Conservation (phyloP, 2,888 invertebrate genomes). For the Pasiphila rectangulata region DNA sequence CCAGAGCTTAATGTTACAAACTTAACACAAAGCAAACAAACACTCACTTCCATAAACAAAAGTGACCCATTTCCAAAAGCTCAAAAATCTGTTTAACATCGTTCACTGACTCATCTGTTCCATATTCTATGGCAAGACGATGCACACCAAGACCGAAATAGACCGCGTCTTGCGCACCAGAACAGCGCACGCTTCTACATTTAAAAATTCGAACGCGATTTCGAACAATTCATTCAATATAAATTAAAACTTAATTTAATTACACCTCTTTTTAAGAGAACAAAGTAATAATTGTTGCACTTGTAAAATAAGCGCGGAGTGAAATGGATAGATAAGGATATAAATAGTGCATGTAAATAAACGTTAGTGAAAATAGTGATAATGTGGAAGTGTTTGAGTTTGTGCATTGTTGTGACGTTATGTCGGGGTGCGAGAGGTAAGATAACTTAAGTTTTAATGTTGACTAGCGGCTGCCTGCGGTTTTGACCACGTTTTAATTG, state of each 20-base stretch:
- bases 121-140: constrained; percentile 61
- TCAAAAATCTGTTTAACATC: constrained; percentile 9
- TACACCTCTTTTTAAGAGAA: too few species aligned
- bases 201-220: constrained; percentile 37
- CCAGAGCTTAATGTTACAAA: too few species aligned
- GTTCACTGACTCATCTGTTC: constrained; percentile 32
- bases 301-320: constrained; percentile 20
- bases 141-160: constrained; percentile 70
- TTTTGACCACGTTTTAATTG: too few species aligned
- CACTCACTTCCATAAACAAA: not conserved
- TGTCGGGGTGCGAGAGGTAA: constrained; percentile 40
- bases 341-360: constrained; percentile 16
- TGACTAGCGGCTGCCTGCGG: too few species aligned
- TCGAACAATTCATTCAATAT: constrained; percentile 1
- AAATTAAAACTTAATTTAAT: too few species aligned
- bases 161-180: constrained; percentile 53
- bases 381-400: constrained; percentile 40
- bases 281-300: constrained; percentile 18
- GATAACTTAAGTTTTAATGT: not conserved
- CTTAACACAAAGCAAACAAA: not conserved
- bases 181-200: constrained; percentile 54
- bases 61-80: constrained; percentile 3
- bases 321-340: constrained; percentile 36
- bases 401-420: constrained; percentile 38
- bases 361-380: constrained; percentile 36